A percentile compares a stretch with the other conserved stretches of the same genome.
Conservation (phyloP, 2,797 vertebrate genomes). For the Protonibea diacanthus region DNA sequence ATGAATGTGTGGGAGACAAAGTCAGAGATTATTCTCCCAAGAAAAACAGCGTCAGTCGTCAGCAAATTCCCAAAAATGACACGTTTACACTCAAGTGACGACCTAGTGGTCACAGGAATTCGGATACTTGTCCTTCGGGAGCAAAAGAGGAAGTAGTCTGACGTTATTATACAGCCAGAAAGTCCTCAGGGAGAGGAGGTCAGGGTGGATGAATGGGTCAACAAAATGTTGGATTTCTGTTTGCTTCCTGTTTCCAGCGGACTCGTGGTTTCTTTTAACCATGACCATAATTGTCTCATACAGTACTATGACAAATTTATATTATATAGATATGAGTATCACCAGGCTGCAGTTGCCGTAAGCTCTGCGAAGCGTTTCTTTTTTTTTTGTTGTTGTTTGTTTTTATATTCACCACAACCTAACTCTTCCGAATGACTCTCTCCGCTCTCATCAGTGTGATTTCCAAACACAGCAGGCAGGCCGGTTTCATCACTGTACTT, state of each 20-base stretch:
- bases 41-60: not conserved
- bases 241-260: not conserved
- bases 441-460: too few species aligned
- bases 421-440: too few species aligned
- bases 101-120: not conserved
- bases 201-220: not conserved
- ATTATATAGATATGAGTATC: not conserved
- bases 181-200: conserved; percentile 7
- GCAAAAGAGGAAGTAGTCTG: not conserved
- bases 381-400: not conserved
- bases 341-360: not conserved
- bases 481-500: not conserved
- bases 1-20: not conserved
- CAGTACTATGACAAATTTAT: not conserved
- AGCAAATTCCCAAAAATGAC: not conserved
- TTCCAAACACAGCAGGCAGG: too few species aligned
- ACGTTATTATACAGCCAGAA: not conserved
- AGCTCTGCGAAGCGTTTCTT: not conserved
- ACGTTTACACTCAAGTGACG: not conserved
- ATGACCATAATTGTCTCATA: not conserved
- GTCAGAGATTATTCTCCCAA: not conserved
- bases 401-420: too few species aligned
- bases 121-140: not conserved
- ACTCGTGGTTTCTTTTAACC: not conserved
- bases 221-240: not conserved